Percentiles rank a stretch among this genome's conserved stretches.
These are phyloP conservation scores for Dione vanillae DNA, from an alignment of 2,888 invertebrate species.

Conservation along the genomic window DNA sequence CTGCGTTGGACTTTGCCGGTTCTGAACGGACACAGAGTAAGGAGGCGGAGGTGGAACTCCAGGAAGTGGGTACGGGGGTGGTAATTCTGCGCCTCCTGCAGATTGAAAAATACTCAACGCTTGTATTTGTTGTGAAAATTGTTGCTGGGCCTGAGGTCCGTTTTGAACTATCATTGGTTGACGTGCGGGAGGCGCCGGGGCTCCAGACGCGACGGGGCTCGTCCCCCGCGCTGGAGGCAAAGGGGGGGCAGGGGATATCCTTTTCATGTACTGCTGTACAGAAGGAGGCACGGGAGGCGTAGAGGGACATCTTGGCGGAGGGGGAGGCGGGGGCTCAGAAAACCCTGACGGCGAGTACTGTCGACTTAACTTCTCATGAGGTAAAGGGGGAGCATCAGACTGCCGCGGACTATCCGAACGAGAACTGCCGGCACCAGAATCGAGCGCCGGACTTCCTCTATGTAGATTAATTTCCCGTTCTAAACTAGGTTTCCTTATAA, in stretches of 20 bases:
- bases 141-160: slow-evolving; percentile 92
- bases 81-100: slow-evolving; percentile 86
- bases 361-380: slow-evolving; percentile 86
- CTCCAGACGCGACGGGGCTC: slow-evolving; percentile 89
- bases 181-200: slow-evolving; percentile 82
- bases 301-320: slow-evolving; percentile 89
- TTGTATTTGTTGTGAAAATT: slow-evolving; percentile 94
- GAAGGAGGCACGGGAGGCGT: slow-evolving; percentile 88
- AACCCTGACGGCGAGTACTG: slow-evolving; percentile 89
- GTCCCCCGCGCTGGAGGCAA: slow-evolving; percentile 87
- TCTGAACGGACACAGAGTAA: slow-evolving; percentile 93
- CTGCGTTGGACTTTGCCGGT: slow-evolving; percentile 93
- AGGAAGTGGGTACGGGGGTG: slow-evolving; percentile 87
- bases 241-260: slow-evolving; percentile 87
- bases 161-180: slow-evolving; percentile 93
- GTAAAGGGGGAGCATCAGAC: slow-evolving; percentile 84
- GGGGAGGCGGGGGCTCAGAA: slow-evolving; percentile 88
- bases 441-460: slow-evolving; percentile 93
- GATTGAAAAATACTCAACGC: slow-evolving; percentile 91
- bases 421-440: slow-evolving; percentile 94
- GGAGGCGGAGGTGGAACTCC: slow-evolving; percentile 91
- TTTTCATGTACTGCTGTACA: slow-evolving; percentile 82
- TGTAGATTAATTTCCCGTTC: slow-evolving; percentile 91
- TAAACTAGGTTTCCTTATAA: slow-evolving; percentile 94
- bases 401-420: slow-evolving; percentile 94